phyloP scores from a whole-genome alignment of 2,888 invertebrate species.

The Drosophila pseudotakahashii region DNA sequence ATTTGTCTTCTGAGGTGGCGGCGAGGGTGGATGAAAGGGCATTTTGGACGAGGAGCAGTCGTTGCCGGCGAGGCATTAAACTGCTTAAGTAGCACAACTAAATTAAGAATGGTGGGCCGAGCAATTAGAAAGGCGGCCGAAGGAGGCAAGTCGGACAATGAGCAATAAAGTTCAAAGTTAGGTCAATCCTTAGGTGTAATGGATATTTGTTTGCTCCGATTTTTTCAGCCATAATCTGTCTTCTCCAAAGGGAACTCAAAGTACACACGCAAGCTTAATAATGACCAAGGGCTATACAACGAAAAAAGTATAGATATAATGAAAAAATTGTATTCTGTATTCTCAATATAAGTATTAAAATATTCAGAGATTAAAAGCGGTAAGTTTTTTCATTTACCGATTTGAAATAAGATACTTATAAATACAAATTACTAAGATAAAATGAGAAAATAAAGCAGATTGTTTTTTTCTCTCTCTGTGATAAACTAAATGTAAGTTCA shows the following conservation, averaged over 20 bases:
- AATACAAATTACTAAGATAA: neutral
- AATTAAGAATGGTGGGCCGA: conserved; percentile 66
- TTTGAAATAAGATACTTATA: no score
- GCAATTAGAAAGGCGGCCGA: conserved; percentile 57
- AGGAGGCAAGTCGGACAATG: conserved; percentile 23
- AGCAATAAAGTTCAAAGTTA: conserved; percentile 56
- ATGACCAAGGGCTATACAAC: neutral
- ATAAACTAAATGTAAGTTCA: conserved; percentile 38
- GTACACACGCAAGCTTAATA: conserved; percentile 3
- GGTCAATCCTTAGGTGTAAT: conserved; percentile 40
- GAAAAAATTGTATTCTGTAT: no score
- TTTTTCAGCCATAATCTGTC: conserved; percentile 1
- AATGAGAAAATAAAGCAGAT: conserved; percentile 3
- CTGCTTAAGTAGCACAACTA: conserved; percentile 76
- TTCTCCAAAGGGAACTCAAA: neutral
- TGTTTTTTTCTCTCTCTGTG: conserved; percentile 19
- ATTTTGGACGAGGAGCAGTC: conserved; percentile 35
- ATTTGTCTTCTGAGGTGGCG: conserved; percentile 66
- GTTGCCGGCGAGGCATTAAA: conserved; percentile 60
- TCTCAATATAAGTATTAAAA: no score
- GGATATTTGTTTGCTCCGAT: conserved; percentile 27
- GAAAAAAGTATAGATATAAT: neutral
- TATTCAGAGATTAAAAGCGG: no score
- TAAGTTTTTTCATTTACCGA: no score
- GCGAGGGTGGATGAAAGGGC: conserved; percentile 12